Evolutionary conservation across 2,888 invertebrate genomes (phyloP).

Genomic region (Oscheius sp.): DNA sequence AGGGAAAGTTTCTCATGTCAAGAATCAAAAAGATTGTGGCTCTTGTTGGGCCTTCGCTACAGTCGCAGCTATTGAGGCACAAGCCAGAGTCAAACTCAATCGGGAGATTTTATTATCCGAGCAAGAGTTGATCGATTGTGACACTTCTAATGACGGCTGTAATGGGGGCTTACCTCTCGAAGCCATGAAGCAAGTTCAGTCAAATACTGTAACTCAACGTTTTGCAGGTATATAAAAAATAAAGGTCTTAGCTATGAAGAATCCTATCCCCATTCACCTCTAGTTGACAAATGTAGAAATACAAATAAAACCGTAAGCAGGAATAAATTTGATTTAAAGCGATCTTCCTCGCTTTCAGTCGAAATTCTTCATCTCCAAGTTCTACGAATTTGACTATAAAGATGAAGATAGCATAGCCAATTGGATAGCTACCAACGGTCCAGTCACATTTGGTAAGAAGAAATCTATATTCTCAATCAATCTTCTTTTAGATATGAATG

Average conservation of each 20-base stretch:
- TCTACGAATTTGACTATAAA: no score
- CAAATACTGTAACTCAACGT: background rate
- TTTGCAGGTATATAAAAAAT: background rate
- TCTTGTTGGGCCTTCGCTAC: background rate
- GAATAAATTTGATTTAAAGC: no score
- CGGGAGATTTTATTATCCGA: background rate
- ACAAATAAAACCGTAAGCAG: no score
- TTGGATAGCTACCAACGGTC: slow-evolving; percentile 46
- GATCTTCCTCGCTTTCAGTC: no score
- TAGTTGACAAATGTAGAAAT: no score
- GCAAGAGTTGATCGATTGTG: background rate
- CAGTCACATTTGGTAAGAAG: slow-evolving; percentile 58
- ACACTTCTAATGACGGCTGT: background rate
- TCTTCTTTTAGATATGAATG: slow-evolving; percentile 55
- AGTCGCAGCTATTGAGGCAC: background rate
- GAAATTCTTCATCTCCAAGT: no score
- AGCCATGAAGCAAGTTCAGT: background rate
- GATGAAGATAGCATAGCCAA: background rate
- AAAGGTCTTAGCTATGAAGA: background rate
- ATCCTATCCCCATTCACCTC: background rate
- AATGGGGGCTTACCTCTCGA: background rate
- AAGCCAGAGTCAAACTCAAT: background rate
- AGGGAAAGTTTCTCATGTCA: background rate
- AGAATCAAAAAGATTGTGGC: background rate
- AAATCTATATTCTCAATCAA: background rate